Conservation (phyloP, 2,113 vertebrate genomes). For the Esox niger region DNA sequence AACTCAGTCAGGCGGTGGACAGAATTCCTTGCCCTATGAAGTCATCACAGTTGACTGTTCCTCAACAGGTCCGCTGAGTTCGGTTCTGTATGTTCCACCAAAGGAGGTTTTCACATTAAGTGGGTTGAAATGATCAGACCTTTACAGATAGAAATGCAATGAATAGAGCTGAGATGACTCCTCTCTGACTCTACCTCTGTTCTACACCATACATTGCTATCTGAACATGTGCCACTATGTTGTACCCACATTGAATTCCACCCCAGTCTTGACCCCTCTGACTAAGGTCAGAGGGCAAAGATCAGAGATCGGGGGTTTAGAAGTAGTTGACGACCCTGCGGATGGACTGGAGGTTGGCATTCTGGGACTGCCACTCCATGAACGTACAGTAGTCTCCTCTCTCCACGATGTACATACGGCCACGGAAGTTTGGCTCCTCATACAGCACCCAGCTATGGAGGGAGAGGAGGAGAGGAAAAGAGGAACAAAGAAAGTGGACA, state of each 20-base stretch:
- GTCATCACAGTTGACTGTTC: not conserved
- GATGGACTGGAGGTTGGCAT: slow-evolving; percentile 75
- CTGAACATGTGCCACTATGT: too few species aligned
- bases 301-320: slow-evolving; percentile 65
- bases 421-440: slow-evolving; percentile 80
- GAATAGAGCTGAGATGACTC: not conserved
- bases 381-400: slow-evolving; percentile 64
- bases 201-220: too few species aligned
- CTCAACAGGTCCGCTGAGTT: not conserved
- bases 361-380: slow-evolving; percentile 73
- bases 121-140: not conserved
- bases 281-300: not conserved
- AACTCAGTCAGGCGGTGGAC: not conserved
- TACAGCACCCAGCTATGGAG: slow-evolving; percentile 80
- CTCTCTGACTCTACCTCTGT: not conserved
- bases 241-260: too few species aligned
- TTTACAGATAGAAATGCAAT: not conserved
- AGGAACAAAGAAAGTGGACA: not conserved
- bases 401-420: slow-evolving; percentile 83
- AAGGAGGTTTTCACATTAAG: not conserved
- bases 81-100: not conserved
- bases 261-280: too few species aligned
- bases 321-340: slow-evolving; percentile 79
- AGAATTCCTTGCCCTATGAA: not conserved
- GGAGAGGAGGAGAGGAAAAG: not conserved